Conservation (phyloP, 2,797 vertebrate species). For the Myripristis jacobus region DNA sequence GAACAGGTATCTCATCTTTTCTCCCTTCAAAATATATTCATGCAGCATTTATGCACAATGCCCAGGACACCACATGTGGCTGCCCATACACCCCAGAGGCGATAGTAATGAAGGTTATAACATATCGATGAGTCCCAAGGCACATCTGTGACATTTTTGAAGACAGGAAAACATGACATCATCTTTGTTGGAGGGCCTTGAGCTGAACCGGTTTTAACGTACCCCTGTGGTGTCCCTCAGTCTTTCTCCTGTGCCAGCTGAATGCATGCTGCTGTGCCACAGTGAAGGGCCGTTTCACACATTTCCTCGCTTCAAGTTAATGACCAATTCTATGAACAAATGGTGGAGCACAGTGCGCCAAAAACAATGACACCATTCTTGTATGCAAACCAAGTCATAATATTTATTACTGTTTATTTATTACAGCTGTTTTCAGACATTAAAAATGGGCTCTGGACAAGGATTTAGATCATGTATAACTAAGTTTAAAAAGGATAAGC, state of each 20-base stretch:
- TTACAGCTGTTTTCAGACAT: too few species aligned
- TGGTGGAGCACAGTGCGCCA: neutral
- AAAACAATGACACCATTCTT: neutral
- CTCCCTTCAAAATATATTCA: constrained; percentile 62
- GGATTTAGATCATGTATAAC: too few species aligned
- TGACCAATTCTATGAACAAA: neutral
- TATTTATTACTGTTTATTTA: constrained; percentile 43
- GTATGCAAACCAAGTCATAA: neutral
- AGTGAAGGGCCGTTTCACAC: constrained; percentile 27
- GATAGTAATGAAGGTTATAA: constrained; percentile 64
- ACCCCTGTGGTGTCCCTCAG: constrained; percentile 38
- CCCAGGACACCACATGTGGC: constrained; percentile 53
- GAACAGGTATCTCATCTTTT: constrained; percentile 50
- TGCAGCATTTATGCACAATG: constrained; percentile 61
- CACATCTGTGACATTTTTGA: constrained; percentile 71
- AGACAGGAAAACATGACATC: constrained; percentile 54
- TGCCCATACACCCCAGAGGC: constrained; percentile 54
- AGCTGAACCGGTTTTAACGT: constrained; percentile 60
- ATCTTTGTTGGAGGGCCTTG: constrained; percentile 53
- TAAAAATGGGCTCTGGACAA: too few species aligned
- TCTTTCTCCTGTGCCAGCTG: constrained; percentile 16
- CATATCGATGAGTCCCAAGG: constrained; percentile 64
- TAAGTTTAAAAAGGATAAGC: too few species aligned
- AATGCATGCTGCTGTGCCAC: neutral
- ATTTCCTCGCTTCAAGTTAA: neutral